Base-by-base conservation (phyloP, 2,113 vertebrate genomes). In the Carassius auratus region DNA sequence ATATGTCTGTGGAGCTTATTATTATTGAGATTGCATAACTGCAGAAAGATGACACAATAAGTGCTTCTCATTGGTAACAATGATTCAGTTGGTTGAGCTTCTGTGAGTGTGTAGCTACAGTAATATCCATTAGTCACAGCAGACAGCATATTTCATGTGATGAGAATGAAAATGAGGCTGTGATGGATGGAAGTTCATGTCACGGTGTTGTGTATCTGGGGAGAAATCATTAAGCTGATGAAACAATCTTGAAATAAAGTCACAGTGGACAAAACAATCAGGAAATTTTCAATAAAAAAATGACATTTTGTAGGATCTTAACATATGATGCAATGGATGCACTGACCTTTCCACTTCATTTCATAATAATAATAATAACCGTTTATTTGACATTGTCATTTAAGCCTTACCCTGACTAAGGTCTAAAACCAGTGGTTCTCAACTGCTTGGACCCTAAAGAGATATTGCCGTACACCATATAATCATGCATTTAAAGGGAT, bases 171-270 rank as follows among this genome's bases (percentile, higher is more conserved):
- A 74, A 75, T 23, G 38, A 75, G 71, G 71, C 42, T 75, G 42
- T 75, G 42, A 75, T 75, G 42, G 71, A 75, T 75, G 71, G 71
- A 75, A 48, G 38, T 26, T 75, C n/a, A 75, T 75, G 42, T 75
- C 42, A 75, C 26, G n/a, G 10, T 15, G n/a, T 48, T 75, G 10
- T 42, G 14, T 10, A 71, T n/a, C 71, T 75, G 38, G 71, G n/a
- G 45, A 48, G 38, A 48, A 75, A 50, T 75, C 71, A 48, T 48
- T 48, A 1, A 50, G 36, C 36, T 5, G 68, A 71, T 21, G 36
- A 71, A 59, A 21, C 33, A 71, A 59, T n/a, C 36, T 71, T 33
- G 38, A 48, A 15, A 75, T 48, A 75, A 15, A 6, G 38, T 74
- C 71, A 74, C 42, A 23, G 71, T 14, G n/a, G 42, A 23, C 42